Evolutionary conservation across 2,797 vertebrate genomes (phyloP).

Genomic region (Crocodylus rhombifer): DNA sequence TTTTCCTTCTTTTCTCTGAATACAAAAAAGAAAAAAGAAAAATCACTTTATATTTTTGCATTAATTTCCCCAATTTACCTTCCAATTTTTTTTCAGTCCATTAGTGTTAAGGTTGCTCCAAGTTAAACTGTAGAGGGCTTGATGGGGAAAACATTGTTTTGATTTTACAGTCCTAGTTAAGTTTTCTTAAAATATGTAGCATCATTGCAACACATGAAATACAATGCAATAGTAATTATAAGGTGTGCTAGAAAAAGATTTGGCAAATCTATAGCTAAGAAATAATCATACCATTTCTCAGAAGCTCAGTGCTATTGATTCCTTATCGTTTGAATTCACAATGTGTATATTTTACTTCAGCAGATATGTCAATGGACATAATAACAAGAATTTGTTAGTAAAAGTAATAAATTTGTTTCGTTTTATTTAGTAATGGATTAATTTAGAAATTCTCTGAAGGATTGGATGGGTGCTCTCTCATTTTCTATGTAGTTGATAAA

Average conservation of each 20-base stretch:
- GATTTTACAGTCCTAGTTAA: conserved; percentile 24
- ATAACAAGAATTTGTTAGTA: conserved; percentile 15
- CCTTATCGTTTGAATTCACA: not conserved
- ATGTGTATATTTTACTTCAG: not conserved
- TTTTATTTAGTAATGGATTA: conserved; percentile 8
- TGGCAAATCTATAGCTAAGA: conserved; percentile 24
- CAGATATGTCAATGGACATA: not conserved
- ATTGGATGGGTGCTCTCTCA: not conserved
- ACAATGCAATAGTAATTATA: conserved; percentile 46
- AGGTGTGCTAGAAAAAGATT: conserved; percentile 58
- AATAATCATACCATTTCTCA: conserved; percentile 36
- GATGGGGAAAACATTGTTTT: conserved; percentile 15
- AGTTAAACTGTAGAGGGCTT: not conserved
- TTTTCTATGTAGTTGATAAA: not conserved
- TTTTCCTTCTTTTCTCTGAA: conserved; percentile 14
- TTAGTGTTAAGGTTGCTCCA: conserved; percentile 19
- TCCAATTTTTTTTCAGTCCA: conserved; percentile 42
- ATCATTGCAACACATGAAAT: conserved; percentile 33
- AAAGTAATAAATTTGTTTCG: conserved; percentile 16
- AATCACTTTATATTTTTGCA: conserved; percentile 45
- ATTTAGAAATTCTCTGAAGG: not conserved
- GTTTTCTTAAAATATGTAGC: conserved; percentile 46
- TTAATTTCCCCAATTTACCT: not conserved
- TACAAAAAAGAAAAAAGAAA: not conserved
- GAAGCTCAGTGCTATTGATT: conserved; percentile 20